Evolutionary conservation across 53 echinoderm and acorn worm genomes (phyloP), one percentile per base, ranked within the genome.

Genomic region (Arbacia lixula): DNA sequence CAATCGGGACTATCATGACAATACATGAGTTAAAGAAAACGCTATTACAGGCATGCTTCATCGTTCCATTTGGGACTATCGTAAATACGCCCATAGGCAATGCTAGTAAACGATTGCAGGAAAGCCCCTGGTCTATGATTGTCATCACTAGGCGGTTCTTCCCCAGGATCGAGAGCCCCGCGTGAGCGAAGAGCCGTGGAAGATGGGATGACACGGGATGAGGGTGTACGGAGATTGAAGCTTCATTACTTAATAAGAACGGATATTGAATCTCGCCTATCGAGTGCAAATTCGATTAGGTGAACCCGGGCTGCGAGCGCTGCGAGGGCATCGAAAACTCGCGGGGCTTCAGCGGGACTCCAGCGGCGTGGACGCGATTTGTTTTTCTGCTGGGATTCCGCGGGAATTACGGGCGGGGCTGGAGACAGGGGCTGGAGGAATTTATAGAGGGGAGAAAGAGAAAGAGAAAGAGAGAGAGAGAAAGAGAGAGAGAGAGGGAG

Each of bases 311-410:
- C 62, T 62, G 82, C 32, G 28, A 12, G 64, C 82, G 42, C 49
- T 40, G 43, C 29, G 62, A 46, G 82, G 29, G 35, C 50, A 81
- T 30, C 82, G 42, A 49, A 32, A 41, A 33, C 63, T 63, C 63
- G 43, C 63, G 14, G 82, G 27, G 64, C 42, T 63, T 40, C 82
- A 52, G 63, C 82, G 62, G 82, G 64, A 20, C 46, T 46, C 82
- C 64, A 81, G 82, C 65, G 61, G 82, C 41, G 82, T 63, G 50
- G 82, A 46, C 30, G 33, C 62, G 64, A 63, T 62, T 81, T 81
- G 82, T 81, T 81, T 81, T 81, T 81, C 82, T 61, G 82, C 82
- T 28, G 64, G 43, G 82, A 81, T 81, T 81, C 82, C 82, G 64
- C 33, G 49, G 27, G 82, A 81, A 81, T 81, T 81, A 81, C 8